Base-by-base conservation (phyloP, 2,888 invertebrate species). In the Petrolisthes cinctipes region DNA sequence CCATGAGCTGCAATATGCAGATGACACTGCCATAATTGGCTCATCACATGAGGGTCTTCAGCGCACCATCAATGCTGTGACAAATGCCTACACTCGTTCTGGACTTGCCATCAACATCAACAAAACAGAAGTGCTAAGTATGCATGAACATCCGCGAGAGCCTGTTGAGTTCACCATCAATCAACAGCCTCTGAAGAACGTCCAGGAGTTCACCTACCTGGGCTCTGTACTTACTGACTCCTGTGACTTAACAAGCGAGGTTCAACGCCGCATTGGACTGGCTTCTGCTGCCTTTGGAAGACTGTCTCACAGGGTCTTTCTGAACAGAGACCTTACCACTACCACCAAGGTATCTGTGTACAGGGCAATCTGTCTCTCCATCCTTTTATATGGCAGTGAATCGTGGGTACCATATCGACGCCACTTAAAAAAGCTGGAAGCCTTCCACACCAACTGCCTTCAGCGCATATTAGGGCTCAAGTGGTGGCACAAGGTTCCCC, bases 231-330 rank as follows among this genome's bases (percentile, higher is more conserved):
- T 71, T 17, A 71, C 71, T 20, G 14, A 6, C n/a, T 6, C 14
- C 11, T 71, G 71, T 6, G n/a, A n/a, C 9, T 23, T 71, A 14
- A 23, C n/a, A n/a, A 7, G 23, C 4, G 71, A 76, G 37, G 51
- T 76, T 76, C 76, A 51, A 53, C 9, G 11, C 14, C 23, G 75
- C 14, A 66, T 66, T 14, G 66, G 66, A 11, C 66, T 66, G 11
- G 76, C 76, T 37, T 20, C 76, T 76, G 76, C 23, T 51, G 78
- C 53, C 9, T 54, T 78, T n/a, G 78, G 51, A 78, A 9, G 81
- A 9, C 20, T 56, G n/a, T 6, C 57, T 7, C 5, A 6, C 11
- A 6, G 81, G 20, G 81, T n/a, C 53, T 81, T 81, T 11, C 11
- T 7, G 6, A 81, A 5, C 61, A 56, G 57, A 4, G 57, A 81